Conservation (phyloP, 2,113 vertebrate species). For the Ondatra zibethicus region DNA sequence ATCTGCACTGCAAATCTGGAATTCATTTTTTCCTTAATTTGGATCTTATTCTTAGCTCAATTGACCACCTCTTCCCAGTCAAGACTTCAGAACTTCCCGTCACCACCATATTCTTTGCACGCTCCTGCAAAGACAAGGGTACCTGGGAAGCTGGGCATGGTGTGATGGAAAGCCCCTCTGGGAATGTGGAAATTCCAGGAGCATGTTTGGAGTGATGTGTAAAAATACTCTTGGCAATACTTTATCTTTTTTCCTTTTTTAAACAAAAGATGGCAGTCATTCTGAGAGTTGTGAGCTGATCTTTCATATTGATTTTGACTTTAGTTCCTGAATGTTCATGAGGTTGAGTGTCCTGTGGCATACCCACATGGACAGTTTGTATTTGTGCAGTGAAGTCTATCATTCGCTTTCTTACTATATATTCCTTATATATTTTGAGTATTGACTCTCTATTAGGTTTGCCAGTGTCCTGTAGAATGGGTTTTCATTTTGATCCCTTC, state of each 20-base stretch:
- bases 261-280: background rate
- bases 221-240: slow-evolving; percentile 31
- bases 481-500: background rate
- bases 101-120: background rate
- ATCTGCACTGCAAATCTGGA: background rate
- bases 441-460: background rate
- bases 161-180: background rate
- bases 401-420: background rate
- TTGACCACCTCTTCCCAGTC: background rate
- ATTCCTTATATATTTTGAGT: background rate
- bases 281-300: background rate
- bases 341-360: background rate
- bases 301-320: background rate
- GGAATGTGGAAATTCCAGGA: slow-evolving; percentile 41
- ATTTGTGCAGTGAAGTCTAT: background rate
- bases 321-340: background rate
- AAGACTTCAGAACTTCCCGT: background rate
- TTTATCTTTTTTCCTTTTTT: background rate
- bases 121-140: background rate
- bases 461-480: background rate
- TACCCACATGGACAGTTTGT: background rate
- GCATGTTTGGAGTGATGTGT: background rate
- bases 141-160: background rate
- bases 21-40: background rate
- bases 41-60: background rate